phyloP scores from a whole-genome alignment of 2,888 invertebrate genomes.

The Acrobasis repandana region DNA sequence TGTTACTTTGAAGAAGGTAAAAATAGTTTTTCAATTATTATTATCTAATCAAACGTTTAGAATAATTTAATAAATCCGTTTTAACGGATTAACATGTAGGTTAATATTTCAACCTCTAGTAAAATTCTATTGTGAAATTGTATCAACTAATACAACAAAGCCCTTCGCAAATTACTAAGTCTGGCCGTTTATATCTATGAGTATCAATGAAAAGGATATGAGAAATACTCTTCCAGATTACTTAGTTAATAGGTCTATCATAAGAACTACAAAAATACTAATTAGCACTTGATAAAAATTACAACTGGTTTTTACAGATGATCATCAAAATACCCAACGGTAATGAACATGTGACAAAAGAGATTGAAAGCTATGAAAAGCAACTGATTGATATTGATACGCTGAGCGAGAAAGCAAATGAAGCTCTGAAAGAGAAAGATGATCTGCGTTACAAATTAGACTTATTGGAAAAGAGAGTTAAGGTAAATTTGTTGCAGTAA shows the following conservation, averaged over 20 bases:
- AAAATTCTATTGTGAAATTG: no score
- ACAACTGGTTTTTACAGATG: conserved; percentile 67
- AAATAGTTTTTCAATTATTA: conserved; percentile 2
- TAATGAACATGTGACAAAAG: conserved; percentile 85
- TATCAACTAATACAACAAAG: no score
- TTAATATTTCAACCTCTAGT: no score
- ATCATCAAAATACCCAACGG: conserved; percentile 85
- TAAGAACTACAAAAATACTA: no score
- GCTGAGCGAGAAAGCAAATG: conserved; percentile 86
- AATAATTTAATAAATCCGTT: background rate
- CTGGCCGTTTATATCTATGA: conserved; percentile 27
- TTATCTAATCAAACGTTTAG: background rate
- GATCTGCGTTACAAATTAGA: conserved; percentile 86
- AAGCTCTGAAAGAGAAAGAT: conserved; percentile 86
- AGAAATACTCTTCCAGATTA: no score
- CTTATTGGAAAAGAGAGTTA: conserved; percentile 87
- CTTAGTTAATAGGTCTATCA: no score
- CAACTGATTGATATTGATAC: conserved; percentile 91
- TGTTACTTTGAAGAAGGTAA: conserved; percentile 82
- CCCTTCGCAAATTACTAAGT: background rate
- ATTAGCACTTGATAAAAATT: background rate
- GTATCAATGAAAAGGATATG: no score
- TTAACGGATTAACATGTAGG: no score
- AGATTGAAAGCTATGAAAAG: conserved; percentile 89
- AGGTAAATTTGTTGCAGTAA: no score